Base-by-base conservation (phyloP, 2,113 vertebrate species). In the Phodopus roborovskii region DNA sequence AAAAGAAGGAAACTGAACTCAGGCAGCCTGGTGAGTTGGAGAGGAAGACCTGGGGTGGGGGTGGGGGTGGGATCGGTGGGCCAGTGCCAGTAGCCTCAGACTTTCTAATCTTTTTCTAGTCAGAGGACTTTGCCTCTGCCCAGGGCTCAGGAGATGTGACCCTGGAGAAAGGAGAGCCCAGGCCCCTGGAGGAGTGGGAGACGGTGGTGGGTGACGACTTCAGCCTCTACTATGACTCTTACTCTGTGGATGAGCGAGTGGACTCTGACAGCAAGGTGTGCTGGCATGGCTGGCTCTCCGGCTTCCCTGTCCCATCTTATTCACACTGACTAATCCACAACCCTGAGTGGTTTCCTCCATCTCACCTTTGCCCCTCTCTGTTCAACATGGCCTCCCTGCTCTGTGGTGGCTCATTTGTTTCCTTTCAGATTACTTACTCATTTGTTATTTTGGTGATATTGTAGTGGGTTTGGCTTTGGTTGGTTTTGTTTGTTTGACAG, bases 181-280 rank as follows among this genome's bases (percentile, higher is more conserved):
- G 94, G 70, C 79, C 98, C 92, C 88, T 96, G 58, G 96, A 98
- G 48, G 98, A 98, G 75, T 98, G 98, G 78, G 98, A 98, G 89
- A 98, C 98, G 0, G 99, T 99, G 45, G 98, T 98, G 3, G 98
- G 98, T 45, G 98, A 98, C 11, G 98, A 98, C 82, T 98, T 98
- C 89, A 98, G 98, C 82, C 98, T 98, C n/a, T 98, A 98, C 96
- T 99, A 99, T 30, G 99, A 99, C 96, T 98, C 97, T 8, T 98
- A 98, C 39, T 98, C 96, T 0, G 97, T 96, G 97, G 98, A 99
- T 33, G 98, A 98, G 56, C 97, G 98, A 2, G 97, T 97, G 13
- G 98, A 98, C 94, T 99, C 98, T 1, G 99, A 99, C 95, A 98
- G 98, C 96, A 99, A 99, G 98, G 99, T 99, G 42, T 71, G 95